phyloP scores from a whole-genome alignment of 2,888 invertebrate species.

The Cheilosia grossa region DNA sequence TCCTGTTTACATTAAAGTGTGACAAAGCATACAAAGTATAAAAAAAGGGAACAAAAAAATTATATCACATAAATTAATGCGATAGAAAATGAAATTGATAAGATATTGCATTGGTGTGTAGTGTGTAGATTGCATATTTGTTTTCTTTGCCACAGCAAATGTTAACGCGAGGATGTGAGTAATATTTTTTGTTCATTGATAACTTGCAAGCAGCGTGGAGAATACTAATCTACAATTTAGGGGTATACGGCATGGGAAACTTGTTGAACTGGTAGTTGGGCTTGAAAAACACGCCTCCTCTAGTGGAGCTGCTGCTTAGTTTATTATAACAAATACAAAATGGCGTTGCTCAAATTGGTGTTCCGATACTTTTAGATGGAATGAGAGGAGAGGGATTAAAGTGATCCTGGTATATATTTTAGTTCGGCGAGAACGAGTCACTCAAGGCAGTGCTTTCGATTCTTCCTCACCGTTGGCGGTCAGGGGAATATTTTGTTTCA shows the following conservation, averaged over 20 bases:
- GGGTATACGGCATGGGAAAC: constrained; percentile 15
- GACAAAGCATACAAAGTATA: constrained; percentile 56
- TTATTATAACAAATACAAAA: constrained; percentile 19
- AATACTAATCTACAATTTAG: constrained; percentile 14
- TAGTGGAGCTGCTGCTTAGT: neutral
- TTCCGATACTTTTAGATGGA: neutral
- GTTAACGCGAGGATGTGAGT: constrained; percentile 43
- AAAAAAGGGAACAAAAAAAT: constrained; percentile 19
- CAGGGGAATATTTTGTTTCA: too few species aligned
- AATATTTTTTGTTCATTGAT: constrained; percentile 25
- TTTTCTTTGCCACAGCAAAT: constrained; percentile 4
- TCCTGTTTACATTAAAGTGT: constrained; percentile 69
- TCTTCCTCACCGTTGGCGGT: too few species aligned
- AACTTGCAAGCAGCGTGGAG: constrained; percentile 1
- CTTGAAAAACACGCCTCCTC: constrained; percentile 23
- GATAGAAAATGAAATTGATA: constrained; percentile 62
- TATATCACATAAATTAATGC: constrained; percentile 38
- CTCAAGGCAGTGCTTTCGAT: too few species aligned
- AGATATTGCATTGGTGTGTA: constrained; percentile 49
- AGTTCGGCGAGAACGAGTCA: too few species aligned
- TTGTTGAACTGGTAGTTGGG: constrained; percentile 15
- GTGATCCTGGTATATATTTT: too few species aligned
- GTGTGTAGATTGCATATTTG: constrained; percentile 35
- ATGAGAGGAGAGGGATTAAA: neutral
- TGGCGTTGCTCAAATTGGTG: constrained; percentile 1